Evolutionary conservation across 2,797 vertebrate species (phyloP), one percentile per base, ranked within the genome.

Genomic region (Pristis pectinata): DNA sequence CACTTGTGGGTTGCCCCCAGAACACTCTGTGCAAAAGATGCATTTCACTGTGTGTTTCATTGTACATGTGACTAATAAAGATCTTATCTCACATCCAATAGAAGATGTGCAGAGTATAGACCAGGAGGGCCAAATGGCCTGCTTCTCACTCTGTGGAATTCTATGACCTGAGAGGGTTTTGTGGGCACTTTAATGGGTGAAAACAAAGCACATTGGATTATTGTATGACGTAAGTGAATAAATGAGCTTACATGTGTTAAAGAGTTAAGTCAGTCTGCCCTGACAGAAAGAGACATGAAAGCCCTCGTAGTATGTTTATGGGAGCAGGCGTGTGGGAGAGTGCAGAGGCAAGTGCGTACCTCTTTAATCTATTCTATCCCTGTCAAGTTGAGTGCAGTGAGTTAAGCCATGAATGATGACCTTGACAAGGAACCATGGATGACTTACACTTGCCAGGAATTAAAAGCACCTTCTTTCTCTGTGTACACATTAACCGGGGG

Each of bases 401-500:
- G 95, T 95, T 83, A n/a, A 94, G 95, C 95, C 96, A 95, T 95
- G 41, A 95, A 96, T 96, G n/a, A 95, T 95, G 96, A 96, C 96
- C 96, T 96, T 95, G 95, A 96, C 95, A 96, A 96, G 95, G 95
- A 95, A 59, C 96, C 93, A 91, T 94, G 96, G 96, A 97, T 95
- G 95, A 93, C 95, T 96, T 96, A 96, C 95, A 95, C 96, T 96
- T 96, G 96, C 96, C 96, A 95, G 96, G 95, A 96, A 96, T 96
- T 96, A 96, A 96, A 97, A 96, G 96, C 95, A 96, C 96, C 96
- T 96, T 97, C 96, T 96, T 96, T 95, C 95, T 95, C 83, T 97
- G 96, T 97, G 97, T 96, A 97, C 97, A 96, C 96, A 96, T 97
- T 96, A 96, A 96, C 96, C 96, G 96, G 96, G 97, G 97, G 96